Evolutionary conservation across 1,140 invertebrate genomes (phyloP), one percentile per base, ranked within the genome.

Genomic region (Lethocerus indicus): DNA sequence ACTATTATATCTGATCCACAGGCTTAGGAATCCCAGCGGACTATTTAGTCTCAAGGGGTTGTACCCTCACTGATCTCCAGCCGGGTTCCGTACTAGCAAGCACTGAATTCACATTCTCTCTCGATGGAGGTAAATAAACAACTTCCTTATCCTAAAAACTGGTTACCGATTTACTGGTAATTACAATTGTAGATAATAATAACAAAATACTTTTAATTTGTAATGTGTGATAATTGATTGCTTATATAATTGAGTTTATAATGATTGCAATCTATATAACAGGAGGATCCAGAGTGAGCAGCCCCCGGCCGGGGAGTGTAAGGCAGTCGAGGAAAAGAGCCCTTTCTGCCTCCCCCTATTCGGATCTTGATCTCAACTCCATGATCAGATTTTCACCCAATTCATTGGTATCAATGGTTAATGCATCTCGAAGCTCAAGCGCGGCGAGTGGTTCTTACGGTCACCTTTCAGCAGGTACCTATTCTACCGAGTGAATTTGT

Each of bases 371-470:
- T 63, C 81, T 97, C 58, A 89, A 88, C 59, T 91, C 89, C 43
- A 85, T 95, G 72, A 94, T 96, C 57, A 53, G 51, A 46, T 89
- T 91, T 57, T 95, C 90, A 13, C 92, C 91, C 0, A 93, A 90
- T 56, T 93, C 89, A 29, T 66, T 96, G 49, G 83, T 84, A 20
- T 87, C 87, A n/a, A 80, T 91, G 40, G 83, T 91, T 57, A 87
- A 89, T 58, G 87, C 87, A 3, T 88, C 86, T 1, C 71, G 84
- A 37, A 81, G 80, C 47, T 87, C 84, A 29, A 87, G 82, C 47
- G 87, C 83, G 43, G 81, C 84, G 6, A 88, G 85, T 60, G 89
- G 91, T 14, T 91, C 87, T 49, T 93, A 93, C 67, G 90, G 89
- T 14, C 91, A 95, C 67, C 74, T 95, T 51, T 90, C 88, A 45